phyloP scores from a whole-genome alignment of 2,797 vertebrate genomes.

The Serranus cabrilla region DNA sequence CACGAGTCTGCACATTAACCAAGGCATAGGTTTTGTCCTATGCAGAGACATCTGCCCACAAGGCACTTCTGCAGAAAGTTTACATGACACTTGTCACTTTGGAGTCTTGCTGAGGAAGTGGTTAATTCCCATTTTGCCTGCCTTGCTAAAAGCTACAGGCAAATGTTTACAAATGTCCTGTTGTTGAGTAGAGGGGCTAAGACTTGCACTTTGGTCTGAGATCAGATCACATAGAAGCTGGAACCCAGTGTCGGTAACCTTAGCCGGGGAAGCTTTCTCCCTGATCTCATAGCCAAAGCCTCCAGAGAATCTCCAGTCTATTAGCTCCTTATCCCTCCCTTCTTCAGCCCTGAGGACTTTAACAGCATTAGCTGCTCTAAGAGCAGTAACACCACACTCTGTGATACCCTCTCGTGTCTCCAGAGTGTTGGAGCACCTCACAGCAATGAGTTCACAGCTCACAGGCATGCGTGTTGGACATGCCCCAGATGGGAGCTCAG shows the following conservation, averaged over 20 bases:
- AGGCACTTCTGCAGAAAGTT: constrained; percentile 2
- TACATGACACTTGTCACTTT: not conserved
- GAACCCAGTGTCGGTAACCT: constrained; percentile 59
- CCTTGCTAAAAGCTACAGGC: constrained; percentile 20
- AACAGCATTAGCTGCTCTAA: constrained; percentile 71
- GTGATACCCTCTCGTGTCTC: constrained; percentile 50
- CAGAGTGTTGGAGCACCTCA: constrained; percentile 53
- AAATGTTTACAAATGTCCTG: constrained; percentile 42
- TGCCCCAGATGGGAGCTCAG: constrained; percentile 62
- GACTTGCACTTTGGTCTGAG: constrained; percentile 25
- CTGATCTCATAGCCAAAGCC: constrained; percentile 68
- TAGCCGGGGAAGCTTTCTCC: constrained; percentile 50
- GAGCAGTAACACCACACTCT: constrained; percentile 56
- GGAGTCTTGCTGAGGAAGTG: constrained; percentile 17
- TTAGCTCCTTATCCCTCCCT: constrained; percentile 62
- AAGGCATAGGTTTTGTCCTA: constrained; percentile 15
- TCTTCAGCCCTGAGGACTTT: constrained; percentile 60
- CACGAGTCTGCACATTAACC: constrained; percentile 23
- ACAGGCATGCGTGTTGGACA: constrained; percentile 68
- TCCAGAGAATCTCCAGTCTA: constrained; percentile 65
- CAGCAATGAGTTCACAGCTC: constrained; percentile 50
- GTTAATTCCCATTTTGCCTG: constrained; percentile 10
- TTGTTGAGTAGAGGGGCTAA: constrained; percentile 7
- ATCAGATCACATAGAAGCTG: constrained; percentile 44
- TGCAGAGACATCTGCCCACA: constrained; percentile 18